phyloP scores from a whole-genome alignment of 2,797 vertebrate species.

The Trachops cirrhosus region DNA sequence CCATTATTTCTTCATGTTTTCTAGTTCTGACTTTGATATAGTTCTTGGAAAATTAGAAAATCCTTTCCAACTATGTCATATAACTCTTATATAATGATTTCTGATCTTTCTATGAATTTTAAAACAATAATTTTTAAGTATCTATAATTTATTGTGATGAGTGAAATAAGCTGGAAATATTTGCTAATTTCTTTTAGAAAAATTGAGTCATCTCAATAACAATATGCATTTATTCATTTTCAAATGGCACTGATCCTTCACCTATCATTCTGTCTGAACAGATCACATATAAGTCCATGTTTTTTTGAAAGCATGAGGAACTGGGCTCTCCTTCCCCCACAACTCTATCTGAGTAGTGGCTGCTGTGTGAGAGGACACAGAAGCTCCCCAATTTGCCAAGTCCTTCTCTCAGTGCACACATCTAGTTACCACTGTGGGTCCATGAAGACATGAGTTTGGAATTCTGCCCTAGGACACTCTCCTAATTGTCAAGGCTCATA shows the following conservation, averaged over 20 bases:
- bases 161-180: not conserved
- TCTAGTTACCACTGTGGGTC: not conserved
- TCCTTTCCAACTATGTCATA: not conserved
- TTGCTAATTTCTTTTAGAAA: not conserved
- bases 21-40: not conserved
- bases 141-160: slow-evolving; percentile 22
- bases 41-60: slow-evolving; percentile 3
- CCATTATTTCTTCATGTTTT: not conserved
- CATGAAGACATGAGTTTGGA: not conserved
- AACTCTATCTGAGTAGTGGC: not conserved
- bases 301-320: not conserved
- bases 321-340: not conserved
- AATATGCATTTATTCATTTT: not conserved
- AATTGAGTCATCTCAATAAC: not conserved
- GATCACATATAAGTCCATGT: not conserved
- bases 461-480: not conserved
- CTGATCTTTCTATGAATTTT: slow-evolving; percentile 19
- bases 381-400: not conserved
- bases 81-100: slow-evolving; percentile 36
- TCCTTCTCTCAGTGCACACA: not conserved
- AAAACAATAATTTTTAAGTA: slow-evolving; percentile 7
- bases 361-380: not conserved
- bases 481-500: not conserved
- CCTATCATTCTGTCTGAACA: not conserved
- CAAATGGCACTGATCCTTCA: not conserved